phyloP scores from a whole-genome alignment of 2,113 vertebrate genomes.

The Anser cygnoides region DNA sequence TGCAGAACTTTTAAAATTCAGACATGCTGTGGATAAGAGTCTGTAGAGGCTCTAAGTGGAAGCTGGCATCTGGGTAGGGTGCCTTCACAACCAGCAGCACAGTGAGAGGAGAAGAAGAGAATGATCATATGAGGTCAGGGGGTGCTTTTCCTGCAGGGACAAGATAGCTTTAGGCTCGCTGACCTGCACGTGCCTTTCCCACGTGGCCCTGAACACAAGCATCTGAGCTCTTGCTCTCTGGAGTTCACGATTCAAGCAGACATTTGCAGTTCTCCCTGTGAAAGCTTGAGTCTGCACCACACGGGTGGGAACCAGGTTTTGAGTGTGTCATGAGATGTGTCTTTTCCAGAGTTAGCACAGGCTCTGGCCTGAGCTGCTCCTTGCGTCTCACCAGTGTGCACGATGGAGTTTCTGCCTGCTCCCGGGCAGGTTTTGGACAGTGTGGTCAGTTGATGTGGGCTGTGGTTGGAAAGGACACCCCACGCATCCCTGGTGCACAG shows the following conservation, averaged over 20 bases:
- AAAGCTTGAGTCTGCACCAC: neutral
- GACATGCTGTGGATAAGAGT: neutral
- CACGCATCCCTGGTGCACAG: fast-evolving
- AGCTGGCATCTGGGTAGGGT: neutral
- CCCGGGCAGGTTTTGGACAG: neutral
- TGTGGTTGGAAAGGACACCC: neutral
- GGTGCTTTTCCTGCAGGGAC: neutral
- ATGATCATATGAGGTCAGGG: neutral
- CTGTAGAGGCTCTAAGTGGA: neutral
- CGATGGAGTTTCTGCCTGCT: neutral
- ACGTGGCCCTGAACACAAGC: neutral
- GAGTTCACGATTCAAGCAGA: neutral
- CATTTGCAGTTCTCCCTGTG: neutral
- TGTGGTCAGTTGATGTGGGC: fast-evolving
- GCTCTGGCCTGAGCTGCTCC: neutral
- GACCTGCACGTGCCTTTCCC: neutral
- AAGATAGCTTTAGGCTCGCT: neutral
- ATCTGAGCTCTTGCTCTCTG: neutral
- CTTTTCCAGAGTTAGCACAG: neutral
- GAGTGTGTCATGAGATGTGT: neutral
- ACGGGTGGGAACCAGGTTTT: neutral
- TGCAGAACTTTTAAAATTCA: conserved; percentile 25
- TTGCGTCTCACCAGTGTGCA: neutral
- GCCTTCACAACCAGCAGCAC: neutral
- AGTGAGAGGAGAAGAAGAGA: neutral